A percentile compares a stretch with the other conserved stretches of the same genome.
Evolutionary conservation across 2,113 vertebrate genomes (phyloP).

Genomic region (Leptocoma aspasia): DNA sequence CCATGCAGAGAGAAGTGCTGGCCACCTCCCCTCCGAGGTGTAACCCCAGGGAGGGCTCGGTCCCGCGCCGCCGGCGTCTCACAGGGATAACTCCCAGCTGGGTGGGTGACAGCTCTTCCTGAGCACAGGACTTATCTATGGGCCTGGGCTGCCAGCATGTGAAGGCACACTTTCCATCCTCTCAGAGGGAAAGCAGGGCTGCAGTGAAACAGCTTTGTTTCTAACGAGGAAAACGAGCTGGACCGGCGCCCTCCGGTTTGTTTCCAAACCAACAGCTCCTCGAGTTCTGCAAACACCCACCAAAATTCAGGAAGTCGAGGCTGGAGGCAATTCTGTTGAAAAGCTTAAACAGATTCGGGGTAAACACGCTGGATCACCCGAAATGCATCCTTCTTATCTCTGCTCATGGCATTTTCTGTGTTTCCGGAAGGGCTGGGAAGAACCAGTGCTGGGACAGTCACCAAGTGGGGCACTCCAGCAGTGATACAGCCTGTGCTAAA

Average conservation of each 20-base stretch:
- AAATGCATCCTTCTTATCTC: background rate
- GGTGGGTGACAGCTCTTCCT: constrained; percentile 62
- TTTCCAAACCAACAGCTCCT: constrained; percentile 17
- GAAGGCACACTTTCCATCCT: constrained; percentile 69
- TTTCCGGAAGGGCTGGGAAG: background rate
- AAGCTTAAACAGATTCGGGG: background rate
- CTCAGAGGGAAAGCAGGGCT: constrained; percentile 35
- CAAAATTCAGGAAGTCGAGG: background rate
- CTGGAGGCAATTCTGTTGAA: background rate
- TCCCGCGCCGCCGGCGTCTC: background rate
- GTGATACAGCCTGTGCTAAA: background rate
- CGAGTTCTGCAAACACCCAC: background rate
- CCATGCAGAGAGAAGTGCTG: background rate
- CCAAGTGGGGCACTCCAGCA: background rate
- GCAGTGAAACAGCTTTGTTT: background rate
- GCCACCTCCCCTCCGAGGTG: background rate
- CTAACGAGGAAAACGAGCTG: background rate
- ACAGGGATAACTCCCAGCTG: constrained; percentile 12
- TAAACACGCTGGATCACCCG: background rate
- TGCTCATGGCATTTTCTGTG: background rate
- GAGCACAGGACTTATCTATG: constrained; percentile 60
- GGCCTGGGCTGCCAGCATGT: background rate
- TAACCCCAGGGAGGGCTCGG: background rate
- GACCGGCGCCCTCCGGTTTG: background rate
- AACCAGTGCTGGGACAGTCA: background rate